Conservation (phyloP, 1,140 invertebrate species). For the Hylaeus volcanicus region DNA sequence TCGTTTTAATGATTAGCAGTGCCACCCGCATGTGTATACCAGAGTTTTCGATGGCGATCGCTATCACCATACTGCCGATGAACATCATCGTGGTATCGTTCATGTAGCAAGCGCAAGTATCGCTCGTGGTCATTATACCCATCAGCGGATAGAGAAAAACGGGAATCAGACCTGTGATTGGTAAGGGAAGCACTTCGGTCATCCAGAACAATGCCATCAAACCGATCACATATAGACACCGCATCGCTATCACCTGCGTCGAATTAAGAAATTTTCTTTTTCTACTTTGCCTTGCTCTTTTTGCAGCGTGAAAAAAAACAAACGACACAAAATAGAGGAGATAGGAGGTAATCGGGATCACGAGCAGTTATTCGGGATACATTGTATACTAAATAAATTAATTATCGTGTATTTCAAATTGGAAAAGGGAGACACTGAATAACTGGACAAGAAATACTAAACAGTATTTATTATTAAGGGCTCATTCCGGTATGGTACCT, state of each 20-base stretch:
- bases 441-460: too few species aligned
- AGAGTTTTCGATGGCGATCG: constrained; percentile 84
- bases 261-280: background rate
- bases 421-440: too few species aligned
- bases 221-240: constrained; percentile 82
- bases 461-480: too few species aligned
- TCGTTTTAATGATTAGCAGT: constrained; percentile 82
- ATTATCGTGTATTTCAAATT: too few species aligned
- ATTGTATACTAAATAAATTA: too few species aligned
- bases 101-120: constrained; percentile 81
- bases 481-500: too few species aligned
- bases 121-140: constrained; percentile 81
- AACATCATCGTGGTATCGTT: constrained; percentile 86
- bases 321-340: background rate
- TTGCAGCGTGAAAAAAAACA: background rate
- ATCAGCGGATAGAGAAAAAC: constrained; percentile 83
- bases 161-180: constrained; percentile 85
- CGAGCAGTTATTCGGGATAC: too few species aligned
- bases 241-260: constrained; percentile 67
- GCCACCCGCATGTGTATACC: constrained; percentile 85
- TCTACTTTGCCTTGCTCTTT: background rate
- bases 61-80: constrained; percentile 82
- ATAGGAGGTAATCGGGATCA: background rate
- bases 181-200: constrained; percentile 84
- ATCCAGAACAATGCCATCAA: constrained; percentile 86